These are phyloP conservation scores for Heliopora coerulea DNA, from an alignment of 92 coral and sea anemone genomes.

Conservation along the genomic window DNA sequence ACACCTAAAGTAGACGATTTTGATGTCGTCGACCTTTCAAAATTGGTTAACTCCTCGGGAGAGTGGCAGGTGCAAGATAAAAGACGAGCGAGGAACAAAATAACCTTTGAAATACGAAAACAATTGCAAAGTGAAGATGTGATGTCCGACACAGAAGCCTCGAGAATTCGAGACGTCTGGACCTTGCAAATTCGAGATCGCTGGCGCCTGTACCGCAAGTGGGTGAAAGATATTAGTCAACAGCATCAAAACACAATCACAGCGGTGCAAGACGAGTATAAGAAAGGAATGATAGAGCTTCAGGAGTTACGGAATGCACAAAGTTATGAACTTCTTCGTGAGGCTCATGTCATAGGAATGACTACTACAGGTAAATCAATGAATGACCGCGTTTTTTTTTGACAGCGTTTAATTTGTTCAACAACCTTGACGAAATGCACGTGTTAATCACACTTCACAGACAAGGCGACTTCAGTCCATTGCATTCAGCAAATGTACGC, in stretches of 20 bases:
- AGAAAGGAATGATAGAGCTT: conserved; percentile 21
- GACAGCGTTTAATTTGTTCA: too few species aligned
- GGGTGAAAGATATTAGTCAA: conserved; percentile 50
- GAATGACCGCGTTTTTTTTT: too few species aligned
- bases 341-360: conserved; percentile 62
- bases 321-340: conserved; percentile 45
- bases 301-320: conserved; percentile 36
- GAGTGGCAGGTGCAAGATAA: conserved; percentile 53
- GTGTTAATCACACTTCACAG: too few species aligned
- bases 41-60: conserved; percentile 13
- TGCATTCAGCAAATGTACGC: too few species aligned
- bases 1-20: neutral
- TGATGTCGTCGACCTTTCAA: conserved; percentile 1
- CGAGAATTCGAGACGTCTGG: conserved; percentile 52
- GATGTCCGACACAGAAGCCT: conserved; percentile 54
- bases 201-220: conserved; percentile 58
- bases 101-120: conserved; percentile 28
- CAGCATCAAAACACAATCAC: conserved; percentile 8
- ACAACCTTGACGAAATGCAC: too few species aligned
- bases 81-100: conserved; percentile 24
- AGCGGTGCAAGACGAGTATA: conserved; percentile 4
- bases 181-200: conserved; percentile 48
- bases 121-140: conserved; percentile 26
- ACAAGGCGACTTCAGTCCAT: too few species aligned
- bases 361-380: conserved; percentile 56